Conservation (phyloP, 2,113 vertebrate genomes). For the Notarius lentiginosus region DNA sequence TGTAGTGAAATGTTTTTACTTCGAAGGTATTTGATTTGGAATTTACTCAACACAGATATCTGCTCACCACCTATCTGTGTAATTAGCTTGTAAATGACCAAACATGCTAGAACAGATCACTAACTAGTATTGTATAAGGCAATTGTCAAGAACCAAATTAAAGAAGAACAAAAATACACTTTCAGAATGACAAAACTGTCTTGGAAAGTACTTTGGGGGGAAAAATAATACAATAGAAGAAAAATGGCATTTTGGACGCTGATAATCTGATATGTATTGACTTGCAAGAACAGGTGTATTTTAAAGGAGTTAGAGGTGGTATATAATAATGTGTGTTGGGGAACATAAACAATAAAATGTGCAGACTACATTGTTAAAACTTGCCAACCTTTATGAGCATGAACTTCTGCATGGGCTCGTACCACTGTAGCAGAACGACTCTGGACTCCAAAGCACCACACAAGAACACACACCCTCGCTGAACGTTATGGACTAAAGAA, state of each 20-base stretch:
- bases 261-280: neutral
- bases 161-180: neutral
- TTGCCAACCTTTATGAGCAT: conserved; percentile 85
- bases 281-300: neutral
- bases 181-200: neutral
- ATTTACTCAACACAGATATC: neutral
- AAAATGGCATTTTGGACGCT: neutral
- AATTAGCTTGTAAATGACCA: neutral
- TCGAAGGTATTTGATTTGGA: neutral
- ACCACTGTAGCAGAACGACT: conserved; percentile 89
- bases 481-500: conserved; percentile 66
- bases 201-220: neutral
- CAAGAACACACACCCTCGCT: conserved; percentile 76
- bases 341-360: neutral
- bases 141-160: neutral
- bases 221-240: neutral
- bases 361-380: neutral
- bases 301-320: neutral
- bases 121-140: neutral
- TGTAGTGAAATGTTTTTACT: neutral
- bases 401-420: conserved; percentile 90
- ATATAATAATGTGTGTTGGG: neutral
- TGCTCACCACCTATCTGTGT: neutral
- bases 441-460: conserved; percentile 85
- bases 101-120: neutral